Percentiles rank a stretch among this genome's conserved stretches.
Evolutionary conservation across 2,888 invertebrate genomes (phyloP).

Genomic region (Cotesia congregata): DNA sequence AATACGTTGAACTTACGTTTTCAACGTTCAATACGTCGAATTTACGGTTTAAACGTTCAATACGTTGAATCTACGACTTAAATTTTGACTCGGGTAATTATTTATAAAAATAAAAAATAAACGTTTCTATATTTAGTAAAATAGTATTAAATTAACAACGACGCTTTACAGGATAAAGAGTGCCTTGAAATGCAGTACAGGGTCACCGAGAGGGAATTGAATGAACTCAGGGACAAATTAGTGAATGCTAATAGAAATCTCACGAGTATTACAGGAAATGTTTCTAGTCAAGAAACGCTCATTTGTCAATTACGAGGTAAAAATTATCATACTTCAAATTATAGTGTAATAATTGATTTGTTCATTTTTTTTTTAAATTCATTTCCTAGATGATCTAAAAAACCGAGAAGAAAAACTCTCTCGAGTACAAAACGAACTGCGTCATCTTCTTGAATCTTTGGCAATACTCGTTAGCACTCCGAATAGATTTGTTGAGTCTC

Average conservation of each 20-base stretch:
- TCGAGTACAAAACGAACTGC: slow-evolving; percentile 78
- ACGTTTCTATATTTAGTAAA: not conserved
- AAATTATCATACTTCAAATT: slow-evolving; percentile 13
- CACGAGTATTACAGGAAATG: slow-evolving; percentile 78
- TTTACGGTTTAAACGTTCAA: too few relatives aligned
- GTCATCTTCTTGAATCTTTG: slow-evolving; percentile 80
- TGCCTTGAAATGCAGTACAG: slow-evolving; percentile 80
- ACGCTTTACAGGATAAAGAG: slow-evolving; percentile 76
- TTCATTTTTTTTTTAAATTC: slow-evolving; percentile 34
- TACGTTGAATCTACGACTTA: too few relatives aligned
- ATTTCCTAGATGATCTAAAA: slow-evolving; percentile 76
- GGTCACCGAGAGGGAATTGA: slow-evolving; percentile 81
- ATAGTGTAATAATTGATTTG: slow-evolving; percentile 22
- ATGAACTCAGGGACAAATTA: slow-evolving; percentile 78
- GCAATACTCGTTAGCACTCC: slow-evolving; percentile 81
- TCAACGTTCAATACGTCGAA: too few relatives aligned
- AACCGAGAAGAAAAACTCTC: slow-evolving; percentile 79
- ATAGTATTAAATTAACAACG: slow-evolving; percentile 3
- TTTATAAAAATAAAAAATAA: too few relatives aligned
- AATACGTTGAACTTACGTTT: too few relatives aligned
- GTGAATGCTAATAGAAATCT: slow-evolving; percentile 77
- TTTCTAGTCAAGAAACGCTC: slow-evolving; percentile 79
- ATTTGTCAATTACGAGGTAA: slow-evolving; percentile 80
- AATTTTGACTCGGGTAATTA: too few relatives aligned
- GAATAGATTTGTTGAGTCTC: slow-evolving; percentile 81